Evolutionary conservation across 2,797 vertebrate genomes (phyloP).

Genomic region (Helarctos malayanus): DNA sequence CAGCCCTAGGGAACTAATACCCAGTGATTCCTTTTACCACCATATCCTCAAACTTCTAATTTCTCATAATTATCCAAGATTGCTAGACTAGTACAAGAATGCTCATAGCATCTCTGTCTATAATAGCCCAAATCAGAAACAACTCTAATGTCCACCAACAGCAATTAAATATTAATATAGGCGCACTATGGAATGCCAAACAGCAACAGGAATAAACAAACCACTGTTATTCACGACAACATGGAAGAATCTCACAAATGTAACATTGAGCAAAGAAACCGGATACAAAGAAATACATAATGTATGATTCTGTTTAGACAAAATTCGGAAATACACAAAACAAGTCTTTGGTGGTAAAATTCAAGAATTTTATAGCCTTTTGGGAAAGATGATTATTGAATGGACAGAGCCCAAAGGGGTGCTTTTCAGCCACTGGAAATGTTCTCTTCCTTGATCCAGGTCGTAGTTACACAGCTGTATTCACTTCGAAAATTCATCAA

Average conservation of each 20-base stretch:
- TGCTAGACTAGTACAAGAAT: background rate
- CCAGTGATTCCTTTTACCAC: background rate
- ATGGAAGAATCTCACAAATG: background rate
- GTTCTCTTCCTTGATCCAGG: background rate
- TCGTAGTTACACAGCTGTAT: background rate
- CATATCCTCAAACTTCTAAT: background rate
- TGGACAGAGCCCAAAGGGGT: background rate
- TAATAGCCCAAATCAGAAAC: background rate
- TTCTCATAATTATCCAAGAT: background rate
- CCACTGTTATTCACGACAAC: background rate
- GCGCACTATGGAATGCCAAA: background rate
- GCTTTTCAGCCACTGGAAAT: background rate
- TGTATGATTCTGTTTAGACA: background rate
- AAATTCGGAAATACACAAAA: background rate
- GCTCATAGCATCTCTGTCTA: background rate
- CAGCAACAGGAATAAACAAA: background rate
- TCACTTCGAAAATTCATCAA: conserved; percentile 8
- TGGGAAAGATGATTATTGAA: background rate
- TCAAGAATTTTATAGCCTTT: background rate
- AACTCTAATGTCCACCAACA: background rate
- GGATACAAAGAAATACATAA: background rate
- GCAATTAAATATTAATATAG: background rate
- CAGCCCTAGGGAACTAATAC: background rate
- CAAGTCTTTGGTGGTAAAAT: background rate
- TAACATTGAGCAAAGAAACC: background rate